Conservation (phyloP, 1,140 invertebrate species). For the Dendrolimus punctatus region DNA sequence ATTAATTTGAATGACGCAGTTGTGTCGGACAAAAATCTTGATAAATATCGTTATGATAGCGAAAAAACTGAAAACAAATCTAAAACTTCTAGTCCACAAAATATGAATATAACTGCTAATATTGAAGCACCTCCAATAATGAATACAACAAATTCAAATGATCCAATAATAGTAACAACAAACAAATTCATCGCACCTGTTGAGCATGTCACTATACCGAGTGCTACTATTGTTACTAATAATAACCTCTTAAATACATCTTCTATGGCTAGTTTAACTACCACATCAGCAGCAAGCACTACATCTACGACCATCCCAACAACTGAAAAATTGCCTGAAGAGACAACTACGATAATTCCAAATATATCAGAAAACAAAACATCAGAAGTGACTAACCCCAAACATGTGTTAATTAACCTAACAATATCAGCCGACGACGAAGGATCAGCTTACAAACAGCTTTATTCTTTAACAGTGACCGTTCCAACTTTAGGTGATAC, state of each 20-base stretch:
- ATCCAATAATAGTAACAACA: conserved; percentile 21
- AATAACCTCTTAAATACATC: conserved; percentile 18
- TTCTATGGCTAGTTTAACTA: too few species aligned
- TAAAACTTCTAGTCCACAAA: background rate
- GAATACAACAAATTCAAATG: conserved; percentile 17
- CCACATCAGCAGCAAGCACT: conserved; percentile 5
- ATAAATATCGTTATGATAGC: conserved; percentile 45
- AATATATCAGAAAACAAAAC: conserved; percentile 43
- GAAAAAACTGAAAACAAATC: conserved; percentile 15
- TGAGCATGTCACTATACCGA: conserved; percentile 35
- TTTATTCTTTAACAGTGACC: conserved; percentile 82
- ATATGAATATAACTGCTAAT: conserved; percentile 1
- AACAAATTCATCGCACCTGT: conserved; percentile 24
- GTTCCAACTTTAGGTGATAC: conserved; percentile 75
- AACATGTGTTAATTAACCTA: conserved; percentile 81
- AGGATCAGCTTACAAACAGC: conserved; percentile 72
- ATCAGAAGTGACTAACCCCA: conserved; percentile 52
- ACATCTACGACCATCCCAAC: background rate
- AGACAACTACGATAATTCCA: conserved; percentile 26
- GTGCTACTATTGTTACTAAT: conserved; percentile 46
- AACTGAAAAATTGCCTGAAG: background rate
- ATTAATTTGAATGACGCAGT: conserved; percentile 43
- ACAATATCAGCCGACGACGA: conserved; percentile 79
- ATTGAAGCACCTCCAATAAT: conserved; percentile 2
- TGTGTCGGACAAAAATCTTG: conserved; percentile 28